These are phyloP conservation scores for Conomelus anceps DNA, from an alignment of 2,888 invertebrate species.

Conservation along the genomic window DNA sequence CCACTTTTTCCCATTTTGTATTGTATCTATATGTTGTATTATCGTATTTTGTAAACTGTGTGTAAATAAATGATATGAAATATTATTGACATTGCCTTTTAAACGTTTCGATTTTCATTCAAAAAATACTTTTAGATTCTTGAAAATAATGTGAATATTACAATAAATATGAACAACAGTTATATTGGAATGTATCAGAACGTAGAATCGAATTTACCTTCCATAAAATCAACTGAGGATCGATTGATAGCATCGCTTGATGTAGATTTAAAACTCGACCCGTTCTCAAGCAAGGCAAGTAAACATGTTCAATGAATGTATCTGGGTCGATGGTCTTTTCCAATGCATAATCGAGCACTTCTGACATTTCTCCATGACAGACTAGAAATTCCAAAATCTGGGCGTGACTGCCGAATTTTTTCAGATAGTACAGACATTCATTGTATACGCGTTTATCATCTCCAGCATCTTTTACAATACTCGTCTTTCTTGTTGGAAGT, in stretches of 20 bases:
- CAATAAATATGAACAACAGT: background rate
- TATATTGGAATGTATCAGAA: too few relatives aligned
- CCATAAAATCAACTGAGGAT: slow-evolving; percentile 61
- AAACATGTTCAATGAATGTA: slow-evolving; percentile 63
- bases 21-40: too few relatives aligned
- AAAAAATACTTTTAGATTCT: background rate
- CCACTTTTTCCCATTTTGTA: too few relatives aligned
- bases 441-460: slow-evolving; percentile 45
- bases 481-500: slow-evolving; percentile 12
- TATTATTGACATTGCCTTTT: background rate
- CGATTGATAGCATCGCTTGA: slow-evolving; percentile 57
- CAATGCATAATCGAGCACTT: slow-evolving; percentile 59
- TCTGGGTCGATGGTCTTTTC: slow-evolving; percentile 62
- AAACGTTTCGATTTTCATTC: too few relatives aligned
- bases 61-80: too few relatives aligned
- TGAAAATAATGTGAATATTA: background rate
- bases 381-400: slow-evolving; percentile 70
- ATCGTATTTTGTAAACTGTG: too few relatives aligned
- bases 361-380: slow-evolving; percentile 59
- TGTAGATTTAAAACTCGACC: slow-evolving; percentile 56
- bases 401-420: slow-evolving; percentile 68
- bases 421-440: slow-evolving; percentile 76
- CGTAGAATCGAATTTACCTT: slow-evolving; percentile 46
- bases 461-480: background rate
- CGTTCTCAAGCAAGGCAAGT: slow-evolving; percentile 58